A percentile compares a stretch with the other conserved stretches of the same genome.
Conservation (phyloP, 1,140 invertebrate species). For the Orius insidiosus region DNA sequence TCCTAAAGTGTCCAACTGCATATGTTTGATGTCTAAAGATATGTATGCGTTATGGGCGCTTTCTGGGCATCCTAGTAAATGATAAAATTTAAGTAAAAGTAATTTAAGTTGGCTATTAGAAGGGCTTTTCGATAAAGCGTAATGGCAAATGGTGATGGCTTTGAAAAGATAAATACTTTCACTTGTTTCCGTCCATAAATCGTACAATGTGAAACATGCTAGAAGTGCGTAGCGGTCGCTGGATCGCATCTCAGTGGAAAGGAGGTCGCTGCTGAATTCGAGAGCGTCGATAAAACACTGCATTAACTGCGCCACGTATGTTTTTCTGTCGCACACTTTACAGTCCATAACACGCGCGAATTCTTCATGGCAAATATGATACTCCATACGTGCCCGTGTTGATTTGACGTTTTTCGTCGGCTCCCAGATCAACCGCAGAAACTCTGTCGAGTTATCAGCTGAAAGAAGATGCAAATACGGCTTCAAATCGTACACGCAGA, state of each 20-base stretch:
- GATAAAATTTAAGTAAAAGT: constrained; percentile 18
- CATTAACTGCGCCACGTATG: constrained; percentile 30
- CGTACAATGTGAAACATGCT: constrained; percentile 58
- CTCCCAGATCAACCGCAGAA: constrained; percentile 19
- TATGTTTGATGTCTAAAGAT: constrained; percentile 77
- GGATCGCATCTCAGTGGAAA: constrained; percentile 18
- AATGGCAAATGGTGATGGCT: constrained; percentile 47
- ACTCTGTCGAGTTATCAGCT: constrained; percentile 14
- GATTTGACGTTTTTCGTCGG: constrained; percentile 3
- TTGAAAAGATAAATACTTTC: constrained; percentile 39
- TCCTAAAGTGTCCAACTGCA: constrained; percentile 82
- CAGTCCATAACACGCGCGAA: no score
- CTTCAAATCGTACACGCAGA: constrained; percentile 62
- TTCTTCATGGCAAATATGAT: no score
- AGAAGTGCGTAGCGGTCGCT: constrained; percentile 59
- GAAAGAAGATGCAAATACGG: constrained; percentile 38
- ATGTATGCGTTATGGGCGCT: constrained; percentile 48
- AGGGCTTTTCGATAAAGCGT: constrained; percentile 48
- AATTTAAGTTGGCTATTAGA: constrained; percentile 41
- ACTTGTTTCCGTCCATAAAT: constrained; percentile 39
- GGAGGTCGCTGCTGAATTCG: constrained; percentile 17
- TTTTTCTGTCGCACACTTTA: not conserved
- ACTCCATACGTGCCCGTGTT: no score
- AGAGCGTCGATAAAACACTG: constrained; percentile 35
- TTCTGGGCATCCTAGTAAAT: constrained; percentile 37